Evolutionary conservation across 1,140 invertebrate genomes (phyloP).

Genomic region (Macrocentrus cingulum): DNA sequence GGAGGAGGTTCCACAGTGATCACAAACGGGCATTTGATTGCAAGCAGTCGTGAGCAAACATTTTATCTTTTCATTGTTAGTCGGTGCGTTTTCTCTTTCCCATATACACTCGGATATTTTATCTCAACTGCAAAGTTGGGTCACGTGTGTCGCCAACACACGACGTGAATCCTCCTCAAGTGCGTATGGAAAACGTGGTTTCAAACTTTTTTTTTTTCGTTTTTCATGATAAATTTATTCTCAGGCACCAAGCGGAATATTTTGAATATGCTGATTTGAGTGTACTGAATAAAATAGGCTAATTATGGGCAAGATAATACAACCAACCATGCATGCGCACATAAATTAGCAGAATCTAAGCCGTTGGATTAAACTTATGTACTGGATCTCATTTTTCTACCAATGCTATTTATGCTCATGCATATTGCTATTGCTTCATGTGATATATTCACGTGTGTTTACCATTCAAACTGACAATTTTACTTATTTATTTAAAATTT

Average conservation of each 20-base stretch:
- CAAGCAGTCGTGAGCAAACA: background rate
- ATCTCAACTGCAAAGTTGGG: background rate
- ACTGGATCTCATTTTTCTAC: background rate
- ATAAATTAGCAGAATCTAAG: conserved; percentile 29
- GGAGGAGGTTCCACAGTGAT: background rate
- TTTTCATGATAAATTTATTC: conserved; percentile 3
- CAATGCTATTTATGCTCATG: background rate
- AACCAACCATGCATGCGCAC: conserved; percentile 10
- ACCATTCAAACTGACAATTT: background rate
- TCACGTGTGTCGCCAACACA: too few relatives aligned
- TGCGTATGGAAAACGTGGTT: too few relatives aligned
- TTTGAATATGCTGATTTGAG: conserved; percentile 18
- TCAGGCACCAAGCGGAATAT: background rate
- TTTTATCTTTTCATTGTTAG: background rate
- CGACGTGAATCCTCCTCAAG: too few relatives aligned
- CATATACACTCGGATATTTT: background rate
- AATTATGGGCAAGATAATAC: conserved; percentile 23
- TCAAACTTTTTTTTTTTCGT: background rate
- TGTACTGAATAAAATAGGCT: conserved; percentile 16
- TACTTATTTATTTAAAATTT: background rate
- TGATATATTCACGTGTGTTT: too few relatives aligned
- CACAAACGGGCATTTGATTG: conserved; percentile 8
- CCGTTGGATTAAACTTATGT: background rate
- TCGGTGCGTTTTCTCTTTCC: background rate
- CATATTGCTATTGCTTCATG: conserved; percentile 1